Base-by-base conservation (phyloP, 2,888 invertebrate genomes). In the Steinernema hermaphroditum region DNA sequence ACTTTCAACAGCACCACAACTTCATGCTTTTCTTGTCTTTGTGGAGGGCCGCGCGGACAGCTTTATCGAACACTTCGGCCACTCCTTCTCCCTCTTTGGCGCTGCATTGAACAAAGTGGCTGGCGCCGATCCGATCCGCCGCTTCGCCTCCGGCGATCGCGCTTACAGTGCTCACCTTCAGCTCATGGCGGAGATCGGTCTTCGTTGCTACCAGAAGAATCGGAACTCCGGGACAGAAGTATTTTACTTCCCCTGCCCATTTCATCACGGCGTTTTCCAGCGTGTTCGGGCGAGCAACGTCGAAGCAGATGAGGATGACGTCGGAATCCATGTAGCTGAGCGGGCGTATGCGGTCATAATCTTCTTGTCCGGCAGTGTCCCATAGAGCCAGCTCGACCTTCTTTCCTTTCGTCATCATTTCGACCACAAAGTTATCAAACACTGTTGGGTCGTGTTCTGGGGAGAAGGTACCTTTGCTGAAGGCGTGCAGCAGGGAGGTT, bases 31-130 rank as follows among this genome's bases (percentile, higher is more conserved):
- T 62, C 41, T 71, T 71, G 37, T 22, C 37, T n/a, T 57, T 34
- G 82, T 94, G 94, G 91, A 96, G 91, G 85, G 97, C 96, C 87
- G 97, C 96, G 87, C 94, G 91, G 80, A 97, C 96, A 87, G 97
- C 97, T 86, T 95, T 96, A 91, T 97, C 96, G 89, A 98, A 98
- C 82, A 98, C 97, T 90, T 97, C 96, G 85, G 96, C 91, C 75
- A 98, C 96, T 86, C 96, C 96, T 88, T 98, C 96, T 91, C 97
- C 97, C 89, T 95, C 96, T 89, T 97, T 98, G 87, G 97, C 97
- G 71, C 96, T 97, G 90, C 97, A 98, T 90, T 98, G 97, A 87
- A 97, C 91, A 90, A 97, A 98, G 80, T 94, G 94, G 88, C 94
- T 96, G 78, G 97, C 96, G 89, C 94, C 95, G 82, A 97, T 96